phyloP scores from a whole-genome alignment of 2,797 vertebrate species.

The Pangasius sanitwongsei region DNA sequence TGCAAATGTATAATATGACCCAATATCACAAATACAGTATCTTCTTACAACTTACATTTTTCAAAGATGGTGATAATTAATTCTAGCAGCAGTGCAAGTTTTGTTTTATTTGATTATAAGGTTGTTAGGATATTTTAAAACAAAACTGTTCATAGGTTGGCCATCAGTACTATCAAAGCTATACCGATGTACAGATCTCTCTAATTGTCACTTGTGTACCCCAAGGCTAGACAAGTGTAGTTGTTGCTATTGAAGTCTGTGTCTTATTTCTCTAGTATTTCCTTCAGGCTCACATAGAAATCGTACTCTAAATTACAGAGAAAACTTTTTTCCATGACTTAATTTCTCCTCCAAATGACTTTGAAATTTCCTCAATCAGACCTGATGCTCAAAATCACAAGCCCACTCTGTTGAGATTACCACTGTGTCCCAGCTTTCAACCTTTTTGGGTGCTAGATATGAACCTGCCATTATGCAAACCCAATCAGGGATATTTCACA shows the following conservation, averaged over 20 bases:
- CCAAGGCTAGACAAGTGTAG: neutral
- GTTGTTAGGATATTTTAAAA: neutral
- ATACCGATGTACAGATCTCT: neutral
- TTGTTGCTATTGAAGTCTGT: neutral
- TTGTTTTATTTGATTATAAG: neutral
- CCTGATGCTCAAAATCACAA: neutral
- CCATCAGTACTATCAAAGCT: neutral
- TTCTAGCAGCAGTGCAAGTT: neutral
- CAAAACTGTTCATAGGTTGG: neutral
- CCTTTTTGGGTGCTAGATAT: conserved; percentile 11
- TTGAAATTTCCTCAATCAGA: neutral
- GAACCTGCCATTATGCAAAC: conserved; percentile 35
- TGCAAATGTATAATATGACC: neutral
- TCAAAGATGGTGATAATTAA: neutral
- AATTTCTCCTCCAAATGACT: conserved; percentile 8
- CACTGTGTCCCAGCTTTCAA: conserved; percentile 24
- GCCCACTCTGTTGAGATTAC: neutral
- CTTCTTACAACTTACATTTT: neutral
- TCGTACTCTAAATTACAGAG: neutral
- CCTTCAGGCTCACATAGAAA: neutral
- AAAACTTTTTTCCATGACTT: neutral
- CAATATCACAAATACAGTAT: neutral
- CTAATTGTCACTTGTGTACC: neutral
- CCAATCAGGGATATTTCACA: conserved; percentile 71
- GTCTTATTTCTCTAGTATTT: neutral